Base-by-base conservation (phyloP, 2,888 invertebrate species). In the Dichetophora obliterata region DNA sequence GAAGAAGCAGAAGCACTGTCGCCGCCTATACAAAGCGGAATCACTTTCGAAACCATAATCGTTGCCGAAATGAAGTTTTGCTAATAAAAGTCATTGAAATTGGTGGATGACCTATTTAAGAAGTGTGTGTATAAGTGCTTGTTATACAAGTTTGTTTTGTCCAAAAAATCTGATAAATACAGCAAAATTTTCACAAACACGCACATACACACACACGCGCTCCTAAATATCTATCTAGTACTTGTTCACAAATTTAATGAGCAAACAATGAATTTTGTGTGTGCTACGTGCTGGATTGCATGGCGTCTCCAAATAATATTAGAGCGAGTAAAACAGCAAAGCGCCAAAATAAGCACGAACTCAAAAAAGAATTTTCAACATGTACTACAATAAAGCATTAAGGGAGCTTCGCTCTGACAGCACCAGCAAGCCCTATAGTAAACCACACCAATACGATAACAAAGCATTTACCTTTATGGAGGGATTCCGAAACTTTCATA, bases 31-130 rank as follows among this genome's bases (percentile, higher is more conserved):
- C n/a, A n/a, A n/a, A n/a, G n/a, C n/a, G n/a, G n/a, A n/a, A n/a
- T n/a, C n/a, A 37, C 1, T 37, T 5, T 8, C 8, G 37, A 37
- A 37, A 37, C 37, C 72, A 77, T 75, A 68, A 59, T 59, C 8
- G 24, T 27, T 73, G 76, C 69, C 65, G 31, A 57, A 52, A 80
- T 19, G 19, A 11, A 70, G 48, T 72, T 77, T 80, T 65, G 78
- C 77, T 76, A 80, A 75, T 81, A 19, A n/a, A 2, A 48, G 80
- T 48, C 75, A 73, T 86, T 85, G 83, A 84, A 83, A 76, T 81
- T 78, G 84, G 83, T 76, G 84, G 69, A 82, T 86, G 85, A 86
- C 84, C 85, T 77, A 84, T 80, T 82, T 82, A 14, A 22, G 31
- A 63, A 34, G 11, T 63, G 24, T 61, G 5, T n/a, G 1, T 43